Conservation (phyloP, 2,113 vertebrate species). For the Callopanchax toddi region DNA sequence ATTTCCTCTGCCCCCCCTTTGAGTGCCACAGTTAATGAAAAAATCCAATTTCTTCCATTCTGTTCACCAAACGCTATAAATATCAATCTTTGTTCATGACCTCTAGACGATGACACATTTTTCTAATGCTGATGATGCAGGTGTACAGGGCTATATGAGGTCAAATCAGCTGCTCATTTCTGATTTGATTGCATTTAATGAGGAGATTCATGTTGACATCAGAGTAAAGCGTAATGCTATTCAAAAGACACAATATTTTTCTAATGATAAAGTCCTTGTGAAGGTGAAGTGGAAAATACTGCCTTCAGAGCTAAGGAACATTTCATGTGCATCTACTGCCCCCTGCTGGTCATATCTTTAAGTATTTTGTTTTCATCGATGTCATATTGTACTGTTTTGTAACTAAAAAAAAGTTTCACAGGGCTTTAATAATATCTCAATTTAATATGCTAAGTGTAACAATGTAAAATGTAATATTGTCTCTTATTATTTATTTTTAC, state of each 20-base stretch:
- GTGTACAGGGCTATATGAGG: neutral
- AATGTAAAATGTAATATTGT: too few species aligned
- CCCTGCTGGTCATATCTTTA: conserved; percentile 63
- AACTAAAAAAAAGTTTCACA: too few species aligned
- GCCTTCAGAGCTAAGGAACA: neutral
- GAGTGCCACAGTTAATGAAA: conserved; percentile 26
- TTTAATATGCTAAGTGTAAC: too few species aligned
- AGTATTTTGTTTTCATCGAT: too few species aligned
- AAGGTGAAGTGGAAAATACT: conserved; percentile 50
- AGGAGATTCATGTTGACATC: neutral
- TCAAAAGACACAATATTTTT: neutral
- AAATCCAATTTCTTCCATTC: conserved; percentile 7
- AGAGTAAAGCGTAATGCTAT: neutral
- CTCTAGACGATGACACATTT: conserved; percentile 32
- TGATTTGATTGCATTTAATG: neutral
- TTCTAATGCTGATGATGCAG: conserved; percentile 14
- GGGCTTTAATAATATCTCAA: too few species aligned
- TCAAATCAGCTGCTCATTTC: neutral
- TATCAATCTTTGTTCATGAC: conserved; percentile 27
- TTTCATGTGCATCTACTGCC: conserved; percentile 48
- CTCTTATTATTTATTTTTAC: too few species aligned
- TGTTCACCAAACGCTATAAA: conserved; percentile 32
- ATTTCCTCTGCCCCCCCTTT: conserved; percentile 26
- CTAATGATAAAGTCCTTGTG: conserved; percentile 34
- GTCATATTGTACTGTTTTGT: too few species aligned